phyloP scores from a whole-genome alignment of 1,140 invertebrate genomes.

The Ruditapes philippinarum region DNA sequence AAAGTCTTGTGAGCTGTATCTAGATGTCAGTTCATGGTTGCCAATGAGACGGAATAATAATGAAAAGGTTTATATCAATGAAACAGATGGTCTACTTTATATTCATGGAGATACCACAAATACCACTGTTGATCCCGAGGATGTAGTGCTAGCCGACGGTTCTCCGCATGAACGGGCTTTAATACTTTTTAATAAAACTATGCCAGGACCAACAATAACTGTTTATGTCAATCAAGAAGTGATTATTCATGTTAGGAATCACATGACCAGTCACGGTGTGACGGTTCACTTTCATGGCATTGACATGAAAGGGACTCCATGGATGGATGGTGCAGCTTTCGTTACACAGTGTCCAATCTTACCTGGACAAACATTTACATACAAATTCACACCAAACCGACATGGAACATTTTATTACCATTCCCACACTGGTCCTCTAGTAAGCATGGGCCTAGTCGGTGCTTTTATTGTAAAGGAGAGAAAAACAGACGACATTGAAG shows the following conservation, averaged over 20 bases:
- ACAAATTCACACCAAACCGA: constrained; percentile 83
- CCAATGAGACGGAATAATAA: constrained; percentile 13
- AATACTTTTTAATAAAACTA: constrained; percentile 66
- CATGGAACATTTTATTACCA: constrained; percentile 74
- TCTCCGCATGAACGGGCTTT: constrained; percentile 58
- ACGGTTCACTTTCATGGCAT: constrained; percentile 96
- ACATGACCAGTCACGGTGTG: constrained; percentile 92
- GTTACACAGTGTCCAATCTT: constrained; percentile 97
- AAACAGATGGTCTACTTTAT: constrained; percentile 62
- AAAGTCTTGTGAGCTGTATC: constrained; percentile 12
- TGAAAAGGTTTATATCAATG: constrained; percentile 27
- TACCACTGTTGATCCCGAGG: constrained; percentile 27
- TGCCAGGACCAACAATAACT: constrained; percentile 86
- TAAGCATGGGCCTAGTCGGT: constrained; percentile 67
- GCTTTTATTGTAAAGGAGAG: constrained; percentile 71
- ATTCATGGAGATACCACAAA: constrained; percentile 45
- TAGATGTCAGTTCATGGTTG: constrained; percentile 14
- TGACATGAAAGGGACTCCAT: constrained; percentile 93
- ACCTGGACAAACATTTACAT: constrained; percentile 94
- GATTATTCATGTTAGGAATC: constrained; percentile 94
- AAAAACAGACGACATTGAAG: constrained; percentile 45
- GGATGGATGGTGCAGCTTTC: constrained; percentile 96
- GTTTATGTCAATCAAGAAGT: constrained; percentile 94
- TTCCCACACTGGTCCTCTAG: constrained; percentile 67
- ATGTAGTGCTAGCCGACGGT: constrained; percentile 74